Evolutionary conservation across 2,797 vertebrate genomes (phyloP).

Genomic region (Lacerta agilis): DNA sequence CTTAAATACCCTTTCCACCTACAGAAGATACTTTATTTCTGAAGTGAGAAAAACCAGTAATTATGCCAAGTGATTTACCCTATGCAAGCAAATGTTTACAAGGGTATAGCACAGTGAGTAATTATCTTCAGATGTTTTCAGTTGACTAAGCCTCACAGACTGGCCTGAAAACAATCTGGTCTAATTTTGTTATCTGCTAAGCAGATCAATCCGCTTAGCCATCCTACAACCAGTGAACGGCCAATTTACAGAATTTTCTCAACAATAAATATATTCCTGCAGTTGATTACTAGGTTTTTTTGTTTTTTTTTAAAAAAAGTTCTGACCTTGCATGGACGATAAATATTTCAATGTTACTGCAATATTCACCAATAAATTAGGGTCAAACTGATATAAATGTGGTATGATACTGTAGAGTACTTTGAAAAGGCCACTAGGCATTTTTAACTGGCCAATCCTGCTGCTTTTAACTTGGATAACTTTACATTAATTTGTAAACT

Average conservation of each 20-base stretch:
- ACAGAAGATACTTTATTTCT: background rate
- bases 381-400: rapidly evolving
- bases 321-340: background rate
- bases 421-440: background rate
- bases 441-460: background rate
- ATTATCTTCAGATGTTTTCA: conserved; percentile 51
- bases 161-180: conserved; percentile 76
- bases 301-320: background rate
- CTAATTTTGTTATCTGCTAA: conserved; percentile 91
- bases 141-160: conserved; percentile 59
- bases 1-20: background rate
- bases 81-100: background rate
- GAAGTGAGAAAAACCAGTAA: background rate
- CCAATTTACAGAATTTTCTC: conserved; percentile 75
- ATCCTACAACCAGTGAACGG: conserved; percentile 74
- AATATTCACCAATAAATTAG: rapidly evolving
- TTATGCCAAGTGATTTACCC: rapidly evolving
- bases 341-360: background rate
- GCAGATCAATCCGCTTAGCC: conserved; percentile 83
- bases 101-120: conserved; percentile 11
- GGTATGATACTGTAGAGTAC: background rate
- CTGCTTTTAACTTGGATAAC: background rate
- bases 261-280: conserved; percentile 39
- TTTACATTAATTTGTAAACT: background rate
- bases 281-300: background rate